Evolutionary conservation across 92 coral and sea anemone genomes (phyloP).

Genomic region (Ricordea florida): DNA sequence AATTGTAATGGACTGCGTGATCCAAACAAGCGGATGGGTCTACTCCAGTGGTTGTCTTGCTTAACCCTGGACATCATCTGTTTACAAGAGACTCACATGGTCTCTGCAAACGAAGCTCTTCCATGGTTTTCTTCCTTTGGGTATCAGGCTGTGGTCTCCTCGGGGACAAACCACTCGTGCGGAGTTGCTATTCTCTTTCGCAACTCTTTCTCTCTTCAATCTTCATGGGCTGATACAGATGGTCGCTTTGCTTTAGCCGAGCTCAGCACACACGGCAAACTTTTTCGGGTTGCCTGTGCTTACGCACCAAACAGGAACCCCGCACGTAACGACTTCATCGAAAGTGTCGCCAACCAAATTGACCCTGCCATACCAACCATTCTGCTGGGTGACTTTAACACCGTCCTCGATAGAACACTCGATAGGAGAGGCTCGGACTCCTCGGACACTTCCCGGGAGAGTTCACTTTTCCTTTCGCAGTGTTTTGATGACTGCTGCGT

Average conservation of each 20-base stretch:
- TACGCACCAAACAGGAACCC: slow-evolving; percentile 54
- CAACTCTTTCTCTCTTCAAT: neutral
- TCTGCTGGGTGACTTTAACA: slow-evolving; percentile 19
- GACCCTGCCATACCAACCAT: slow-evolving; percentile 18
- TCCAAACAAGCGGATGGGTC: neutral
- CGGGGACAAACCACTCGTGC: neutral
- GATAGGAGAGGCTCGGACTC: neutral
- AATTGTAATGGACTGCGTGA: slow-evolving; percentile 10
- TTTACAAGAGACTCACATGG: slow-evolving; percentile 20
- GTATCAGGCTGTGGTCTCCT: neutral
- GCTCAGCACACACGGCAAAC: neutral
- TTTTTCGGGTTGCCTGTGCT: neutral
- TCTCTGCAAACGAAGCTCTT: neutral
- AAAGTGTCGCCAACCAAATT: neutral
- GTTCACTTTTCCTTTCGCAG: neutral
- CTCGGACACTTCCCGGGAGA: neutral
- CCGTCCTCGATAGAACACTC: neutral
- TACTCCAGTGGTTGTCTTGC: slow-evolving; percentile 11
- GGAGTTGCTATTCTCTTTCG: slow-evolving; percentile 16
- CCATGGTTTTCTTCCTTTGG: slow-evolving; percentile 23
- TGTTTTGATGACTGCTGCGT: neutral
- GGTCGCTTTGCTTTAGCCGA: slow-evolving; percentile 17
- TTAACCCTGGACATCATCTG: neutral
- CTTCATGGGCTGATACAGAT: neutral
- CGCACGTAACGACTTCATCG: neutral